Percentiles rank a stretch among this genome's conserved stretches.
Evolutionary conservation across 2,888 invertebrate genomes (phyloP).

Genomic region (Dexiosoma caninum): DNA sequence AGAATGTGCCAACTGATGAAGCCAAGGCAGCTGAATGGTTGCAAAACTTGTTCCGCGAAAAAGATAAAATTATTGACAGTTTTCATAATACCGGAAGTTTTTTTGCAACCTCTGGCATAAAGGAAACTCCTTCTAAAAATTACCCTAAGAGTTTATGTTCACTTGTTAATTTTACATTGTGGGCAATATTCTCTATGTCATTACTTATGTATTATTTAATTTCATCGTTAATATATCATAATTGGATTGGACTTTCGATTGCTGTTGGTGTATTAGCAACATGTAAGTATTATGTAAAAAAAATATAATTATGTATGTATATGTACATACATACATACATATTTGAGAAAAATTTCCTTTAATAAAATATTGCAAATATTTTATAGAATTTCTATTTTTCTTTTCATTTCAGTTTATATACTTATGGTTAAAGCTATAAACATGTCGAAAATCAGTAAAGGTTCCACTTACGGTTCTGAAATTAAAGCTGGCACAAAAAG

Average conservation of each 20-base stretch:
- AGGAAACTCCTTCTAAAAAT: slow-evolving; percentile 81
- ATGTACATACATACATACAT: neutral
- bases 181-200: slow-evolving; percentile 79
- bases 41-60: slow-evolving; percentile 87
- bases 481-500: slow-evolving; percentile 67
- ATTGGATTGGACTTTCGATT: slow-evolving; percentile 78
- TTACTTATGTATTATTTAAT: slow-evolving; percentile 72
- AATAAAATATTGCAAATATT: neutral
- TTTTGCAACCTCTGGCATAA: slow-evolving; percentile 86
- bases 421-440: slow-evolving; percentile 88
- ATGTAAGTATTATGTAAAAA: slow-evolving; percentile 82
- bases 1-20: slow-evolving; percentile 85
- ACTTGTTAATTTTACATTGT: slow-evolving; percentile 84
- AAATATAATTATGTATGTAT: neutral
- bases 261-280: slow-evolving; percentile 81
- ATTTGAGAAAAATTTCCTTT: neutral
- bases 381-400: slow-evolving; percentile 71
- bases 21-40: slow-evolving; percentile 88
- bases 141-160: slow-evolving; percentile 82
- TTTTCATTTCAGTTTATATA: slow-evolving; percentile 82
- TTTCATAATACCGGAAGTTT: slow-evolving; percentile 83
- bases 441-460: slow-evolving; percentile 90
- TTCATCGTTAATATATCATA: slow-evolving; percentile 76
- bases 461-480: slow-evolving; percentile 86
- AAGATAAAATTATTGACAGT: slow-evolving; percentile 81